Evolutionary conservation across 2,113 vertebrate genomes (phyloP).

Genomic region (Oryctolagus cuniculus): mOryCun1.1 NC_091439.1:139148501-139149000

Average conservation of each 20-base stretch:
- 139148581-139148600: neutral
- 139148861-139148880: no score
- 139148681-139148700: neutral
- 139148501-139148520: neutral
- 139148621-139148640: neutral
- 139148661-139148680: neutral
- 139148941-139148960: no score
- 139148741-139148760: neutral
- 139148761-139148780: neutral
- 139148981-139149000: no score
- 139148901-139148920: no score
- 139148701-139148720: neutral
- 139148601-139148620: neutral
- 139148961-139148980: no score
- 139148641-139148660: neutral
- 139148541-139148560: neutral
- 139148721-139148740: conserved; percentile 24
- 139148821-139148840: no score
- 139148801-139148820: no score
- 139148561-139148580: neutral
- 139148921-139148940: no score
- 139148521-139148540: neutral
- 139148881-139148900: no score
- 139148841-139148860: no score
- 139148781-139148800: no score